These are phyloP conservation scores for Adela reaumurella DNA, from an alignment of 2,888 invertebrate genomes.

Conservation along the genomic window DNA sequence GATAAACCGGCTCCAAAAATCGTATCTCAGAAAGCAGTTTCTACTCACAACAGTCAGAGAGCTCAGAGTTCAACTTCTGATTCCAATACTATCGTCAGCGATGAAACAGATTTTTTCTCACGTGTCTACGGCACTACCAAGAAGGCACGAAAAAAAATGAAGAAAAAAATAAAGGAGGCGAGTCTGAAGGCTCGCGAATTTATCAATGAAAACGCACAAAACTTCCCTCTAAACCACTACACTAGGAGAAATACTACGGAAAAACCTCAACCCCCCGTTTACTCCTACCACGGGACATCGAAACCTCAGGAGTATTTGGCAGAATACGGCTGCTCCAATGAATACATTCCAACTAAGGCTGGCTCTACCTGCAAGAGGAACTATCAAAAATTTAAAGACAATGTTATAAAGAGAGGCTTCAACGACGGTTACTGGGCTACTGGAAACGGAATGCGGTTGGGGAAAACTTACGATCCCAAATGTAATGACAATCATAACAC, in stretches of 20 bases:
- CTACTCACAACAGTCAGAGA: constrained; percentile 7
- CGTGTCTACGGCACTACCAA: constrained; percentile 33
- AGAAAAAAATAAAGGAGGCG: constrained; percentile 14
- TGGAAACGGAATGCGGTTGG: constrained; percentile 30
- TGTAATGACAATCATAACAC: constrained; percentile 10
- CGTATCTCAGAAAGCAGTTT: neutral
- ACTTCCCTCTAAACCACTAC: neutral
- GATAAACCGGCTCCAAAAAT: neutral
- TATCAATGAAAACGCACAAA: constrained; percentile 10
- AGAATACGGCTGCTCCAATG: constrained; percentile 32
- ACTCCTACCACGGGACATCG: neutral
- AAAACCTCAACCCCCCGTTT: neutral
- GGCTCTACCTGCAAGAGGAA: constrained; percentile 40
- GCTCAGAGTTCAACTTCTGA: constrained; percentile 33
- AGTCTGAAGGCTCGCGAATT: neutral
- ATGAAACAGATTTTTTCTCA: constrained; percentile 39
- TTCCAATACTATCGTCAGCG: constrained; percentile 38
- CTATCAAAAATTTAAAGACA: constrained; percentile 45
- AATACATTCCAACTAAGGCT: constrained; percentile 46
- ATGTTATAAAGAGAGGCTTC: constrained; percentile 28
- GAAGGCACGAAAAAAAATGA: constrained; percentile 27
- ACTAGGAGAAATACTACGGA: neutral
- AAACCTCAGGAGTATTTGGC: neutral
- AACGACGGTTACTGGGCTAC: constrained; percentile 39
- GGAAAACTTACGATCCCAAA: constrained; percentile 8